Evolutionary conservation across 2,113 vertebrate genomes (phyloP).

Genomic region (Poicephalus meyeri): DNA sequence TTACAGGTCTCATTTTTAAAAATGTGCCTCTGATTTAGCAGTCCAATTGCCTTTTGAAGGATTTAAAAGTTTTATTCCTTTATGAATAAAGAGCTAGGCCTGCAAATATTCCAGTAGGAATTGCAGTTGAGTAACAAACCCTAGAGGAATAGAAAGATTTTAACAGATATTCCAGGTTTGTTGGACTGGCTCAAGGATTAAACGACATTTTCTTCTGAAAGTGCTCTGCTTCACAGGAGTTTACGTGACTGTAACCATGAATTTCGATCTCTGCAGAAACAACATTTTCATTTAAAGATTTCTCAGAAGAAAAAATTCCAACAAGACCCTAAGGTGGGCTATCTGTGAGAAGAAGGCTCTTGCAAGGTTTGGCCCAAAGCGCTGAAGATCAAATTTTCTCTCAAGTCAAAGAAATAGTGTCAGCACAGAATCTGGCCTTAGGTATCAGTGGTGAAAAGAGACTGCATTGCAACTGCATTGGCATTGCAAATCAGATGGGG

Average conservation of each 20-base stretch:
- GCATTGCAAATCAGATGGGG: conserved; percentile 62
- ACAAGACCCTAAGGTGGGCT: conserved; percentile 21
- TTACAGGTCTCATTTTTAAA: conserved; percentile 44
- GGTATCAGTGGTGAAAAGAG: conserved; percentile 33
- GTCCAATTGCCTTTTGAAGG: background rate
- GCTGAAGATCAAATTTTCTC: conserved; percentile 50
- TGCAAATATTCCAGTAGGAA: background rate
- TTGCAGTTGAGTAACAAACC: background rate
- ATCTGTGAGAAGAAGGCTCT: background rate
- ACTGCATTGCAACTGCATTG: conserved; percentile 17
- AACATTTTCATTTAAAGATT: conserved; percentile 40
- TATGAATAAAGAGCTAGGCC: background rate
- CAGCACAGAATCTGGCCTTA: conserved; percentile 65
- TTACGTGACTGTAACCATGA: background rate
- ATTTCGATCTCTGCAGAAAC: conserved; percentile 25
- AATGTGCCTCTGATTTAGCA: background rate
- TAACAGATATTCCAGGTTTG: background rate
- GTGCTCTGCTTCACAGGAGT: background rate
- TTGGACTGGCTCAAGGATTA: background rate
- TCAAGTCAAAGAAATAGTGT: conserved; percentile 61
- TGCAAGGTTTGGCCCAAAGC: conserved; percentile 49
- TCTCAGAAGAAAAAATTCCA: conserved; percentile 20
- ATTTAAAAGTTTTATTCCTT: conserved; percentile 15
- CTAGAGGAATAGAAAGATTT: background rate
- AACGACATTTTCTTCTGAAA: background rate